phyloP scores from a whole-genome alignment of 2,888 invertebrate genomes.

The Eupsilia transversa region DNA sequence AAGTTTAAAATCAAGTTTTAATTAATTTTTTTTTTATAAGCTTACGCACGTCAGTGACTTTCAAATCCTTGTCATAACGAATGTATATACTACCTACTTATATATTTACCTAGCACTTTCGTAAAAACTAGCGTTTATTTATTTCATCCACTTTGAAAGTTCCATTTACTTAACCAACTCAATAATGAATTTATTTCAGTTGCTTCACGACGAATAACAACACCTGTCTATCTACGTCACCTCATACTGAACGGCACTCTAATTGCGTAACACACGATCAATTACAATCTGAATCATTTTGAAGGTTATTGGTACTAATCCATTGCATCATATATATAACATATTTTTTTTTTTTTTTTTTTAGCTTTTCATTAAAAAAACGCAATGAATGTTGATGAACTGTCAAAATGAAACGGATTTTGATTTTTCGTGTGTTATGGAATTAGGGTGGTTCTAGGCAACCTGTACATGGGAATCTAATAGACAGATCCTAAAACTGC shows the following conservation, averaged over 20 bases:
- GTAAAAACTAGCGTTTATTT: neutral
- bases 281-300: too few relatives aligned
- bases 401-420: too few relatives aligned
- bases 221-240: neutral
- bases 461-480: neutral
- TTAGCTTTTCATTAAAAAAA: too few relatives aligned
- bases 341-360: too few relatives aligned
- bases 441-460: too few relatives aligned
- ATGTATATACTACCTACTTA: slow-evolving; percentile 1
- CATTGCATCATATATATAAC: too few relatives aligned
- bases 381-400: too few relatives aligned
- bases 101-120: slow-evolving; percentile 24
- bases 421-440: too few relatives aligned
- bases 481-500: neutral
- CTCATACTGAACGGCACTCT: neutral
- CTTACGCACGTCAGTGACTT: slow-evolving; percentile 22
- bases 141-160: neutral
- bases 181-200: neutral
- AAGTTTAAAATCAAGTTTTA: too few relatives aligned
- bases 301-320: too few relatives aligned
- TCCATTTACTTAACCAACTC: neutral
- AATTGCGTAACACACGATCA: too few relatives aligned
- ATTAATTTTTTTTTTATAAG: too few relatives aligned
- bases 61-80: slow-evolving; percentile 38
- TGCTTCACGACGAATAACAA: neutral